Evolutionary conservation across 2,888 invertebrate genomes (phyloP), one percentile per base, ranked within the genome.

Genomic region (Chloroclysta siterata): DNA sequence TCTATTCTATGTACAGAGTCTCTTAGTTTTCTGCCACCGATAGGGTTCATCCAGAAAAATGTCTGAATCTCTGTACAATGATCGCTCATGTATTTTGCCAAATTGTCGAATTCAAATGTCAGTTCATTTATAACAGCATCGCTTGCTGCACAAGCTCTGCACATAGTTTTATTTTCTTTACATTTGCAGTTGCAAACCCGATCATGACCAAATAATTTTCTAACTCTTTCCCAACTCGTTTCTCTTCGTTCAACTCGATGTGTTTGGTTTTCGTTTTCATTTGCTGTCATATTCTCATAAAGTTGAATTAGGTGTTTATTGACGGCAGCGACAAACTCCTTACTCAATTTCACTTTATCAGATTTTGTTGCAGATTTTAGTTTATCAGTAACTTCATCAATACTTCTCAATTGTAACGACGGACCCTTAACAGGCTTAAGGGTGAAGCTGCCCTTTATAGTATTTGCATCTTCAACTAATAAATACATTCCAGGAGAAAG

Each of bases 61-160:
- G 87, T 87, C 71, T 90, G 89, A 58, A 92, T 86, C 70, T 90
- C 91, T 1, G 86, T 85, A 61, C 89, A 90, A 69, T 92, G 90
- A 14, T 85, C 84, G 5, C 71, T 78, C 82, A 90, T 89, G 50
- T 83, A 92, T 11, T 79, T 74, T 0, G 84, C 82, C 51, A 92
- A 66, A 56, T 88, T 86, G 7, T 89, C 81, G 33, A 91, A 83
- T 68, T 90, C 89, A 51, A 87, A 87, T 52, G 85, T 80, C 0
- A 92, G 78, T 73, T 91, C 89, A 0, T 78, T 74, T 52, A 90
- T 83, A 6, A 92, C 89, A 2, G 81, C 80, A 57, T 91, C 87
- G 58, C 85, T 84, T 0, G 88, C 88, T 1, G 86, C 86, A 65
- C 91, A 92, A 1, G 82, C 80, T 51, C 72, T 78, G 46, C 91